Percentiles rank a stretch among this genome's conserved stretches.
These are phyloP conservation scores for Brachionus koreanus DNA, from an alignment of 1,140 invertebrate species.

Conservation along the genomic window DNA sequence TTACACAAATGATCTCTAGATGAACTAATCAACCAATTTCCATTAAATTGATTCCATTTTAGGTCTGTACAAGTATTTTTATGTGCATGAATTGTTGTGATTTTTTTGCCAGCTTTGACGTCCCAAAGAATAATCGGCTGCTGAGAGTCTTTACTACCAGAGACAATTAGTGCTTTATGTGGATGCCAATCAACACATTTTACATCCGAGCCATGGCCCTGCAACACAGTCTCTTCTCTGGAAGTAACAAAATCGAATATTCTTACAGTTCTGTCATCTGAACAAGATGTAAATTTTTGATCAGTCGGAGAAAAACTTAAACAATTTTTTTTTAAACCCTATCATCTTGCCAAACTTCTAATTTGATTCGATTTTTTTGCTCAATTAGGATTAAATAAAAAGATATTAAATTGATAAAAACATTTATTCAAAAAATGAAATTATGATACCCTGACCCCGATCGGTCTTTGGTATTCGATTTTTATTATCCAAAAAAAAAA, in stretches of 20 bases:
- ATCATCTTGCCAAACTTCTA: conserved; percentile 32
- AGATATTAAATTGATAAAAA: neutral
- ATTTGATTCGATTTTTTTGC: conserved; percentile 54
- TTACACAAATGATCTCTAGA: conserved; percentile 96
- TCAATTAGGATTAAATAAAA: conserved; percentile 45
- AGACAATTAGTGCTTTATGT: conserved; percentile 88
- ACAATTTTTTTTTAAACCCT: conserved; percentile 11
- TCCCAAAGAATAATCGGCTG: conserved; percentile 99
- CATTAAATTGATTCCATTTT: conserved; percentile 93
- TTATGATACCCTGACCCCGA: conserved; percentile 6
- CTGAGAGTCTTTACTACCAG: conserved; percentile 98
- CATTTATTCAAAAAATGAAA: conserved; percentile 16
- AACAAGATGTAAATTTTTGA: conserved; percentile 95
- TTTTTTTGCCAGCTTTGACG: conserved; percentile 80
- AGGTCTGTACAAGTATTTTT: conserved; percentile 99
- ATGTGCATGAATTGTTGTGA: conserved; percentile 79
- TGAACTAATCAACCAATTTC: conserved; percentile 97
- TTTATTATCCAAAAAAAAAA: conserved; percentile 15
- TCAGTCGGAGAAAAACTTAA: conserved; percentile 95
- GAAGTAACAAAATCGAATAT: conserved; percentile 98
- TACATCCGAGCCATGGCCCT: conserved; percentile 97
- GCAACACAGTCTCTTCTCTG: conserved; percentile 87
- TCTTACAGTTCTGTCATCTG: conserved; percentile 94
- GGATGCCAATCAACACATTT: conserved; percentile 99
- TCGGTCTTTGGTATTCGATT: neutral